Evolutionary conservation across 2,888 invertebrate species (phyloP), one percentile per base, ranked within the genome.

Genomic region (Meiosimyza platycephala): DNA sequence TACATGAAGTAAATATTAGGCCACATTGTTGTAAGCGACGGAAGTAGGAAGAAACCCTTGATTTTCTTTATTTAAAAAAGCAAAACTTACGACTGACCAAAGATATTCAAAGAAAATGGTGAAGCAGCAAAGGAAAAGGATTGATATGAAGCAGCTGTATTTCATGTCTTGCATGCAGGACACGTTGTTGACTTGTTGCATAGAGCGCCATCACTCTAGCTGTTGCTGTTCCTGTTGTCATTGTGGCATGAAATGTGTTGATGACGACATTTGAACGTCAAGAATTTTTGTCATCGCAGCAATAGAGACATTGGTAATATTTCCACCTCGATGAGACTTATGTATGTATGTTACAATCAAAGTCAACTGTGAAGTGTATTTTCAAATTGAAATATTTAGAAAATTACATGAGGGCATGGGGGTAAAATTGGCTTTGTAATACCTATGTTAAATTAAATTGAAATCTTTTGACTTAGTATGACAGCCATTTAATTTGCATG

Each of bases 401-500:
- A 40, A 40, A 40, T 40, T 40, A 9, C 40, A 1, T 40, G 9
- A 6, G 1, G 9, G 9, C 9, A 40, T 40, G 1, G 40, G 40
- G 40, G 40, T 40, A 9, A 40, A 9, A 40, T 40, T 40, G 40
- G 9, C 40, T 40, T 7, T 40, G 9, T 40, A 40, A 40, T 6
- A n/a, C n/a, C n/a, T n/a, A 9, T 1, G 40, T 40, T 7, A 9
- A 40, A 40, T 40, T 6, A 40, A 40, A 40, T 9, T 40, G 2
- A 40, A 40, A 40, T 40, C 40, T 40, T 40, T 40, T 40, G 40
- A 9, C 9, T 40, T 40, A 9, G 40, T 40, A 40, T 6, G 40
- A 40, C 40, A 40, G 40, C 78, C 81, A 82, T 82, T 83, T 82
- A 80, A 86, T 86, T 85, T 86, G 84, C 86, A 85, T 85, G 80